These are phyloP conservation scores for Gila orcuttii DNA, from an alignment of 2,113 vertebrate genomes.

Conservation along the genomic window DNA sequence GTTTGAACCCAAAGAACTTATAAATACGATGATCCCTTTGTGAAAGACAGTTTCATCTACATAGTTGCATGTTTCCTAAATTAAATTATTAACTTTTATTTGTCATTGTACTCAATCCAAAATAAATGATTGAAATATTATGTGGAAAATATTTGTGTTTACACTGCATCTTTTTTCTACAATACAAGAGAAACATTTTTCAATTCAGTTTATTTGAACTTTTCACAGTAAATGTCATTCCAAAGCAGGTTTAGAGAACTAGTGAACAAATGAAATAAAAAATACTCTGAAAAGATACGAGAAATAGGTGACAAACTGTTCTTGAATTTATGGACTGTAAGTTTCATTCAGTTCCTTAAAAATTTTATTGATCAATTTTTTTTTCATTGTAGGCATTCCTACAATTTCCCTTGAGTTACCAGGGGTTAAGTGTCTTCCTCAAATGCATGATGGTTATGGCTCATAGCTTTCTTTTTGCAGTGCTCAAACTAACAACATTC, in stretches of 20 bases:
- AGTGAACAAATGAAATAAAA: not conserved
- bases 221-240: not conserved
- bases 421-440: not conserved
- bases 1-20: too few relatives aligned
- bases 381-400: not conserved
- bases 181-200: not conserved
- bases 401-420: not conserved
- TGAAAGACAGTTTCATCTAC: too few relatives aligned
- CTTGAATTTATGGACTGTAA: not conserved
- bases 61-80: not conserved
- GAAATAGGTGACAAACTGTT: not conserved
- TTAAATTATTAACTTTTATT: slow-evolving; percentile 17
- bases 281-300: not conserved
- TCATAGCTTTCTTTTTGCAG: not conserved
- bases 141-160: not conserved
- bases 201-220: not conserved
- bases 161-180: not conserved
- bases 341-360: not conserved
- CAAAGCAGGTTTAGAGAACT: not conserved
- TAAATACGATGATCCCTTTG: too few relatives aligned
- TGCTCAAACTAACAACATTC: not conserved
- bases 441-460: not conserved
- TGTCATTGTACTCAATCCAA: not conserved
- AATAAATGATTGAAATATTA: slow-evolving; percentile 13
- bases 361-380: not conserved